Evolutionary conservation across 2,888 invertebrate species (phyloP).

Genomic region (Ectropis crepuscularia): DNA sequence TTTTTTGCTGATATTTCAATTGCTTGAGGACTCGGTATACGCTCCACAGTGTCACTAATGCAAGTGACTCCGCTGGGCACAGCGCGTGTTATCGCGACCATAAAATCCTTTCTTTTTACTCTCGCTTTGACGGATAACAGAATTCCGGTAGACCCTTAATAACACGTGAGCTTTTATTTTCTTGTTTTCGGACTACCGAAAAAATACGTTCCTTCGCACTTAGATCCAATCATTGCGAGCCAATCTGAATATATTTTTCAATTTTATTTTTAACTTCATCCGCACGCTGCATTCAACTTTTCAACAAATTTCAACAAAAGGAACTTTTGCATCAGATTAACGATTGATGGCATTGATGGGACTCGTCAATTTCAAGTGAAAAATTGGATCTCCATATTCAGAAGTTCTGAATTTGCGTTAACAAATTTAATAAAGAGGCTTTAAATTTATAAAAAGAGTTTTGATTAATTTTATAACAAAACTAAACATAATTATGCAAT

Average conservation of each 20-base stretch:
- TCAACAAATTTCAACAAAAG: too few species aligned
- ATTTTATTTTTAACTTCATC: slow-evolving; percentile 20
- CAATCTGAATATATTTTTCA: slow-evolving; percentile 64
- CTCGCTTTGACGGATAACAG: slow-evolving; percentile 50
- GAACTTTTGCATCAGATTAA: slow-evolving; percentile 3
- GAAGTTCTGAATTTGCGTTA: too few species aligned
- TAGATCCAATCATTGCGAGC: slow-evolving; percentile 54
- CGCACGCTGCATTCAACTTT: too few species aligned
- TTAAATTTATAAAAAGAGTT: not conserved
- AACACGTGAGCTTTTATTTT: slow-evolving; percentile 52
- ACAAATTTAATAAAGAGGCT: not conserved
- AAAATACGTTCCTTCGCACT: slow-evolving; percentile 68
- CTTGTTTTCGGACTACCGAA: slow-evolving; percentile 64
- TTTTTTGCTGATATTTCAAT: not conserved
- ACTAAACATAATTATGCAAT: too few species aligned
- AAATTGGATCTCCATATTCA: not conserved
- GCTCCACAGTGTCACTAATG: slow-evolving; percentile 5
- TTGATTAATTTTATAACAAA: too few species aligned
- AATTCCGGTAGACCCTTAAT: slow-evolving; percentile 61
- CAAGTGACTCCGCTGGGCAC: slow-evolving; percentile 23
- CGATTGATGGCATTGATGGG: slow-evolving; percentile 17
- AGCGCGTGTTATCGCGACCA: slow-evolving; percentile 40
- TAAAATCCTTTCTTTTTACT: slow-evolving; percentile 47
- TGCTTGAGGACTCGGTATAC: not conserved
- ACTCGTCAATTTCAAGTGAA: slow-evolving; percentile 9